Conservation (phyloP, 2,797 vertebrate genomes). For the Falco rusticolus region DNA sequence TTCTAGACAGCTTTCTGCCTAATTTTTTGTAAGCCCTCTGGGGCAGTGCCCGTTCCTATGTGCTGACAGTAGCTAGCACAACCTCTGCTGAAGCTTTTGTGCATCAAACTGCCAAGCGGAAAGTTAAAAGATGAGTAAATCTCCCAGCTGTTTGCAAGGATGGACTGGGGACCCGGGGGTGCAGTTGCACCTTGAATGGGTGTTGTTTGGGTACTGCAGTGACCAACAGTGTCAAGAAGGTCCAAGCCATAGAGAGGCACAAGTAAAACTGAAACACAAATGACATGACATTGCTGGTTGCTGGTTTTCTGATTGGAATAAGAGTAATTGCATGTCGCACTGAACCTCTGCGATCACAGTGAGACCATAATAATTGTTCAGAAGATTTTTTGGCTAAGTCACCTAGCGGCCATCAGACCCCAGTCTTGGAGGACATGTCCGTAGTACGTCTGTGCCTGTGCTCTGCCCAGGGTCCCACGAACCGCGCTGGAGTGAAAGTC, state of each 20-base stretch:
- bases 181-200: background rate
- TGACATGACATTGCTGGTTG: background rate
- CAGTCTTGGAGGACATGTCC: background rate
- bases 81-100: background rate
- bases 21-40: background rate
- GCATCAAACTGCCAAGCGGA: background rate
- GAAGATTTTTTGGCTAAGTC: background rate
- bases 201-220: rapidly evolving
- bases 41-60: background rate
- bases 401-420: background rate
- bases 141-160: background rate
- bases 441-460: background rate
- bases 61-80: background rate
- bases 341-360: background rate
- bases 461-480: background rate
- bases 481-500: background rate
- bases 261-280: background rate
- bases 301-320: background rate
- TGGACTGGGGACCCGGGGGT: background rate
- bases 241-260: background rate
- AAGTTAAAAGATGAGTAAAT: background rate
- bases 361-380: background rate
- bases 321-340: background rate
- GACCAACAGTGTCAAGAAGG: background rate
- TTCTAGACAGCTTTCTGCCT: background rate